Evolutionary conservation across 2,888 invertebrate genomes (phyloP), one percentile per base, ranked within the genome.

Genomic region (Bhutanitis thaidina): DNA sequence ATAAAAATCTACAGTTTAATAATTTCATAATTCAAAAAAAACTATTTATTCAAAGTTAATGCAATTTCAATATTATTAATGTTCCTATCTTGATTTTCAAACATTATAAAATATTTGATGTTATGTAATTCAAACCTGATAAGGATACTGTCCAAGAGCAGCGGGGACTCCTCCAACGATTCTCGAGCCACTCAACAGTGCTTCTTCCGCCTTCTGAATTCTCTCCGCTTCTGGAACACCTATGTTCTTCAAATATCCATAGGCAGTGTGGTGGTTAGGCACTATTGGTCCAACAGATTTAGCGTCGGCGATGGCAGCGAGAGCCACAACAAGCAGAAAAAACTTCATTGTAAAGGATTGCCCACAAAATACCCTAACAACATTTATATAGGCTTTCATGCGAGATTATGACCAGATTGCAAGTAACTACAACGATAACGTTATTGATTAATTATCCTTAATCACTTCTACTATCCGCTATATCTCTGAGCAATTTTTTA

Each of bases 121-220:
- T 20, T 20, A 7, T 27, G 27, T 3, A 4, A 34, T 12, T 12
- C 12, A 37, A 47, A 75, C 74, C 67, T 74, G 72, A 49, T 63
- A 66, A 1, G 65, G 64, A 53, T 64, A 64, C 40, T 70, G 70
- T 29, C 68, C 71, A 10, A 49, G 39, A 3, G 46, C 54, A n/a
- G 73, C 68, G 0, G 71, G 64, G 0, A 61, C 49, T 16, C 74
- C 74, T 14, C 71, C 71, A n/a, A 72, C 63, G 37, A 75, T 75
- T 48, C 67, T 71, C 13, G 68, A 58, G 1, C 27, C 48, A n/a
- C 52, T 51, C 43, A 56, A 43, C 10, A 49, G 50, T 30, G 51
- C 56, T 20, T 62, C 65, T 41, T 74, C 73, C 16, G 60, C 55
- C 43, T 64, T 57, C 9, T 62, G 62, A 25, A 70, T 64, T 43